Conservation (phyloP, 1,140 invertebrate genomes). For the Drosophila albomicans region DNA sequence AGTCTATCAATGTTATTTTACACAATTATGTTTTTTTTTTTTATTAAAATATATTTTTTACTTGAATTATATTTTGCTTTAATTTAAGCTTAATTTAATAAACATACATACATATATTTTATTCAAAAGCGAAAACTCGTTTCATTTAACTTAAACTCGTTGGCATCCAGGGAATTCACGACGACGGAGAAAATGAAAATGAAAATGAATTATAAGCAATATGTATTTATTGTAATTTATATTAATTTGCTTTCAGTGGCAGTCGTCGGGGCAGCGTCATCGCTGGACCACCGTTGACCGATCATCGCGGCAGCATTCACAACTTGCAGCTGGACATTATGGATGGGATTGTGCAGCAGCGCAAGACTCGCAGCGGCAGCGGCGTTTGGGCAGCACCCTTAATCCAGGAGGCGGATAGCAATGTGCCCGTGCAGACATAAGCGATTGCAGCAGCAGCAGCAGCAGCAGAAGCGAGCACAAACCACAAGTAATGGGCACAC, state of each 20-base stretch:
- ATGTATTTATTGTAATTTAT: neutral
- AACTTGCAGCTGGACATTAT: conserved; percentile 94
- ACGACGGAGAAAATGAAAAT: neutral
- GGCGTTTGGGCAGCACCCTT: conserved; percentile 79
- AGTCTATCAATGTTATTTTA: too few species aligned
- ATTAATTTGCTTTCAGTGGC: conserved; percentile 53
- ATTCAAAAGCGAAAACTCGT: too few species aligned
- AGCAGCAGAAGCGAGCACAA: neutral
- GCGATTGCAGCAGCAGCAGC: conserved; percentile 10
- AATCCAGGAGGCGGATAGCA: conserved; percentile 77
- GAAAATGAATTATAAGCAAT: neutral
- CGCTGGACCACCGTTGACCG: conserved; percentile 88
- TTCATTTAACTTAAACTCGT: too few species aligned
- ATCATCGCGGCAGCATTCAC: conserved; percentile 90
- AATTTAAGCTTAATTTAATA: too few species aligned
- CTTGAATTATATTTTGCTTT: too few species aligned
- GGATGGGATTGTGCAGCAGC: conserved; percentile 93
- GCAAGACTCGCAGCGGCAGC: conserved; percentile 87
- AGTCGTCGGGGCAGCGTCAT: conserved; percentile 78
- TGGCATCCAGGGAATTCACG: too few species aligned
- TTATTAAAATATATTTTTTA: too few species aligned
- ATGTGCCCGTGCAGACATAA: conserved; percentile 84
- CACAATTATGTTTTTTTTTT: too few species aligned
- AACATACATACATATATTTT: too few species aligned
- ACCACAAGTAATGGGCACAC: neutral